phyloP scores from a whole-genome alignment of 2,113 vertebrate species.

The Brachyistius frenatus region DNA sequence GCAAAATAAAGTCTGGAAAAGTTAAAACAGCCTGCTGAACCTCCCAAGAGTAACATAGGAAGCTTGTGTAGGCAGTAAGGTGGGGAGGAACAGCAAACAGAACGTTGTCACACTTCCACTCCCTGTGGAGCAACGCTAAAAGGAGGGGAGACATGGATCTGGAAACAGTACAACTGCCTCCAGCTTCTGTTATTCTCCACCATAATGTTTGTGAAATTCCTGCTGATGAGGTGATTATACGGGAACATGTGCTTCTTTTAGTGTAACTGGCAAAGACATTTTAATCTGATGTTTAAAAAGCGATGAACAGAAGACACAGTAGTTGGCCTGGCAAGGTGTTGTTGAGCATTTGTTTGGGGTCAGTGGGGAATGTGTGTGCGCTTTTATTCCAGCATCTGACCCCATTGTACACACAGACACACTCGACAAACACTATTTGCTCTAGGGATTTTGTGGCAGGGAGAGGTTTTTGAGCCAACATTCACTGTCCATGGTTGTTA shows the following conservation, averaged over 20 bases:
- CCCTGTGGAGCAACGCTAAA: constrained; percentile 71
- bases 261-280: constrained; percentile 49
- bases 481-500: constrained; percentile 39
- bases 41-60: constrained; percentile 72
- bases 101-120: constrained; percentile 72
- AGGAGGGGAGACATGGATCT: constrained; percentile 61
- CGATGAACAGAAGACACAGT: neutral
- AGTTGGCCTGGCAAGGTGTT: neutral
- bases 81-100: constrained; percentile 75
- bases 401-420: constrained; percentile 42
- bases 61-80: constrained; percentile 69
- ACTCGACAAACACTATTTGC: constrained; percentile 45
- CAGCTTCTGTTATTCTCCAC: constrained; percentile 65
- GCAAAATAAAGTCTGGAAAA: constrained; percentile 78
- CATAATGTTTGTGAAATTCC: constrained; percentile 67
- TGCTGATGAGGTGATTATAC: constrained; percentile 78
- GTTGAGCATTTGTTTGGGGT: constrained; percentile 15
- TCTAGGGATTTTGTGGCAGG: constrained; percentile 33
- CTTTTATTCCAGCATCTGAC: constrained; percentile 59
- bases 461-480: constrained; percentile 29
- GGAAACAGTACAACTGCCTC: constrained; percentile 68
- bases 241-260: constrained; percentile 51
- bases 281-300: constrained; percentile 26
- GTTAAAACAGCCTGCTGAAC: constrained; percentile 67
- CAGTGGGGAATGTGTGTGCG: neutral